Evolutionary conservation across 1,140 invertebrate genomes (phyloP), one percentile per base, ranked within the genome.

Genomic region (Spodoptera frugiperda): DNA sequence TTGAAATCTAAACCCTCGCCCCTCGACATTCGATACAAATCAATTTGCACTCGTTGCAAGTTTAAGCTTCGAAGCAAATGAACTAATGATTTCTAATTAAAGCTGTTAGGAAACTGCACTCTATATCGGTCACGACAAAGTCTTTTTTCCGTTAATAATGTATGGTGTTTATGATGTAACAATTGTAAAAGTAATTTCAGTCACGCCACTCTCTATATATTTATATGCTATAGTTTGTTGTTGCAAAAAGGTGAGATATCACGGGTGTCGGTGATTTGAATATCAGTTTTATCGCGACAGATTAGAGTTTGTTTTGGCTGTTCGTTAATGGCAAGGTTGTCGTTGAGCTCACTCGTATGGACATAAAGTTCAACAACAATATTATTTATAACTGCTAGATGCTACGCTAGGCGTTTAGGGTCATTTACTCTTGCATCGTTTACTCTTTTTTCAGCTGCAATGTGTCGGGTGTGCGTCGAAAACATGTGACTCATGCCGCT

Each of bases 351-450:
- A 72, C 78, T 77, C 82, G 80, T 77, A 54, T 76, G 77, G 78
- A 68, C 78, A 81, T 85, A 76, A 82, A 85, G 85, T 86, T 87
- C 82, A 88, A 87, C 88, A 87, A 87, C 80, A 84, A 88, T 89
- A 92, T 89, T 89, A 92, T 90, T 91, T 90, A 89, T 92, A 87
- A 87, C 89, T 87, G 80, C 67, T 89, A 83, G 84, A 87, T 88
- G 83, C 71, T 83, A 83, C 84, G 84, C 81, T 86, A 88, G 86
- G 83, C 85, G 86, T 90, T 89, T 89, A 90, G 88, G 88, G 89
- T 90, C 87, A 89, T 90, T 90, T 91, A 86, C 88, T 87, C 88
- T 86, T 73, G 70, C 70, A 71, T 76, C 82, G 83, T 70, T 81
- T 77, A 78, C 65, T 86, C 77, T 81, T 86, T 87, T 87, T 90